phyloP scores from a whole-genome alignment of 2,888 invertebrate species.

The Oligia latruncula region DNA sequence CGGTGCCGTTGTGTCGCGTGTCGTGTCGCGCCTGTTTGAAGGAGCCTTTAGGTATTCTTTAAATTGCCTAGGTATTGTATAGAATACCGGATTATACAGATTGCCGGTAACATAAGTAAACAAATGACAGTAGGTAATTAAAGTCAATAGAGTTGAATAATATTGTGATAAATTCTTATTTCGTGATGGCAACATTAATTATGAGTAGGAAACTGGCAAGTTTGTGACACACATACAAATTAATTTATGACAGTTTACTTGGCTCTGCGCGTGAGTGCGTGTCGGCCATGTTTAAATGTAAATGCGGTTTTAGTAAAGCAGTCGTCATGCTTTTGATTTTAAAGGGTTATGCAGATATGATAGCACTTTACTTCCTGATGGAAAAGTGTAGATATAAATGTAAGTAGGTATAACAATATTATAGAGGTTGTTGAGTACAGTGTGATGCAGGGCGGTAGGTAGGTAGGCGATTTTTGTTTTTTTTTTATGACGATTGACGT shows the following conservation, averaged over 20 bases:
- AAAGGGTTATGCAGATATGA: slow-evolving; percentile 24
- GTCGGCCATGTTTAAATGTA: slow-evolving; percentile 39
- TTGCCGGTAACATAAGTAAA: slow-evolving; percentile 5
- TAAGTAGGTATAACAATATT: background rate
- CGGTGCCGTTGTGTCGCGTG: no score
- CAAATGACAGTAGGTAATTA: slow-evolving; percentile 15
- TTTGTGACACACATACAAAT: slow-evolving; percentile 32
- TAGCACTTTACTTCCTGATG: slow-evolving; percentile 1
- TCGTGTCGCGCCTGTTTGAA: no score
- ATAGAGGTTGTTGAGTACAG: background rate
- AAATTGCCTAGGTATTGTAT: no score
- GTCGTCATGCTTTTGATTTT: slow-evolving; percentile 20
- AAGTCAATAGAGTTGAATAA: slow-evolving; percentile 27
- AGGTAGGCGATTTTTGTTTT: background rate
- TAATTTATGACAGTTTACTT: slow-evolving; percentile 30
- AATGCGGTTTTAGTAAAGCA: slow-evolving; percentile 29
- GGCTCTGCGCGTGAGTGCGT: slow-evolving; percentile 30
- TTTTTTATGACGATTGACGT: background rate
- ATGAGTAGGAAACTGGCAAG: slow-evolving; percentile 7
- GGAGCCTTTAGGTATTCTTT: no score
- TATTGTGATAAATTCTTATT: slow-evolving; percentile 37
- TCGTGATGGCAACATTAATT: slow-evolving; percentile 36
- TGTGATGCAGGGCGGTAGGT: background rate
- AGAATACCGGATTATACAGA: no score
- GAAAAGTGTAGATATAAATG: background rate